phyloP scores from a whole-genome alignment of 2,888 invertebrate species.

The Mystacides longicornis region DNA sequence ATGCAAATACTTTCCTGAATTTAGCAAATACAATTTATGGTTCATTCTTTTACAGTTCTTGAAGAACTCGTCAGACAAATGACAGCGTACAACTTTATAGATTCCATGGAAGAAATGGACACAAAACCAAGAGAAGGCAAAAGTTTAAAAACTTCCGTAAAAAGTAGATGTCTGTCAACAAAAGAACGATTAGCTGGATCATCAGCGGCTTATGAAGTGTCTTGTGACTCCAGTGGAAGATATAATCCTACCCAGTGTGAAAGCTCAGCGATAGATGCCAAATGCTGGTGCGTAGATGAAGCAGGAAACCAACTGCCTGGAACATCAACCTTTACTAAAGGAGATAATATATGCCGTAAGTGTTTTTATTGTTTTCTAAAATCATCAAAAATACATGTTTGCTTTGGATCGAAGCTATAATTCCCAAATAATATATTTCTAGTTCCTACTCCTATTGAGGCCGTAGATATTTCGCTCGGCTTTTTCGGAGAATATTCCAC shows the following conservation, averaged over 20 bases:
- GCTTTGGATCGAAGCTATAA: too few relatives aligned
- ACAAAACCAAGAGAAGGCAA: constrained; percentile 32
- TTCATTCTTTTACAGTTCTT: constrained; percentile 41
- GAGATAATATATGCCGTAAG: constrained; percentile 51
- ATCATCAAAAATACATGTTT: too few relatives aligned
- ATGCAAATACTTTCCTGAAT: too few relatives aligned
- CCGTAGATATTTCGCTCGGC: constrained; percentile 67
- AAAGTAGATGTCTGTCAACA: constrained; percentile 51
- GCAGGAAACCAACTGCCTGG: constrained; percentile 64
- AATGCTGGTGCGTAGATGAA: constrained; percentile 84
- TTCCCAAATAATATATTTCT: too few relatives aligned
- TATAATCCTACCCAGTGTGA: constrained; percentile 73
- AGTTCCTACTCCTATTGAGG: constrained; percentile 66
- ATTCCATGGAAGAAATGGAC: constrained; percentile 44
- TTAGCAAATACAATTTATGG: neutral
- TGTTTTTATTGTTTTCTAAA: too few relatives aligned
- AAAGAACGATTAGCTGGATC: constrained; percentile 36
- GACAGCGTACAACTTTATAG: constrained; percentile 47
- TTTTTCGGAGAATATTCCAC: constrained; percentile 55
- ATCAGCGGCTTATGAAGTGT: constrained; percentile 39
- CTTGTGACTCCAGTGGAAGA: constrained; percentile 61
- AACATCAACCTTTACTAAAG: constrained; percentile 53
- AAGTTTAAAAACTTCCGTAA: constrained; percentile 34
- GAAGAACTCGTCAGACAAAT: constrained; percentile 65
- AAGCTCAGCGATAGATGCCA: constrained; percentile 45